Base-by-base conservation (phyloP, 2,888 invertebrate species). In the Teleiodes luculella region DNA sequence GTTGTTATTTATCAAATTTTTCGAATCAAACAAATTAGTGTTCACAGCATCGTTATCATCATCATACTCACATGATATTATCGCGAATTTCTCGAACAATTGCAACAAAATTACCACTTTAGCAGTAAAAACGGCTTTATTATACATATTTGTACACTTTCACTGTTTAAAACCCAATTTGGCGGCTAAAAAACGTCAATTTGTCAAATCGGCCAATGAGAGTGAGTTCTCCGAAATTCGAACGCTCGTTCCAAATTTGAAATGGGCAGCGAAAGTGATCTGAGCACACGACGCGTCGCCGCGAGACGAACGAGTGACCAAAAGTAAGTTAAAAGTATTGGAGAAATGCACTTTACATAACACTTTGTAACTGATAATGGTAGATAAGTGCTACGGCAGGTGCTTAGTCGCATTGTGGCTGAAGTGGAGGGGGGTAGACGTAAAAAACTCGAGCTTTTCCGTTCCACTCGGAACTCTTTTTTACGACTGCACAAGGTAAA, bases 331-430 rank as follows among this genome's bases (percentile, higher is more conserved):
- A 63, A 65, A 68, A 61, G 69, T 68, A 71, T 77, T 57, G 74
- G 83, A 78, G 86, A 86, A 83, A 84, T 80, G 82, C 60, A 65
- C 7, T 74, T 86, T 86, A 83, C 76, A 76, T 84, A 87, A 86
- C 66, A 58, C 66, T 66, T 68, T 67, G 70, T 68, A 66, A 60
- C 59, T 37, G 39, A 18, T 48, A 48, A 33, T 35, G 49, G 13
- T 24, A 37, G 10, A 3, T 33, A 6, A 14, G 36, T 16, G 31
- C 33, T 2, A 14, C 30, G 33, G n/a, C 33, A 33, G 33, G 33
- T 33, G 33, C 24, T 24, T 4, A 24, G 33, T 33, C n/a, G 33
- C 10, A 33, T 11, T 11, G 33, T 24, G 2, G n/a, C 8, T 8
- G n/a, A 8, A 33, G 2, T 33, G 33, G 33, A 33, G 33, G 33